Base-by-base conservation (phyloP, 1,140 invertebrate genomes). In the Phenacoccus solenopsis region DNA sequence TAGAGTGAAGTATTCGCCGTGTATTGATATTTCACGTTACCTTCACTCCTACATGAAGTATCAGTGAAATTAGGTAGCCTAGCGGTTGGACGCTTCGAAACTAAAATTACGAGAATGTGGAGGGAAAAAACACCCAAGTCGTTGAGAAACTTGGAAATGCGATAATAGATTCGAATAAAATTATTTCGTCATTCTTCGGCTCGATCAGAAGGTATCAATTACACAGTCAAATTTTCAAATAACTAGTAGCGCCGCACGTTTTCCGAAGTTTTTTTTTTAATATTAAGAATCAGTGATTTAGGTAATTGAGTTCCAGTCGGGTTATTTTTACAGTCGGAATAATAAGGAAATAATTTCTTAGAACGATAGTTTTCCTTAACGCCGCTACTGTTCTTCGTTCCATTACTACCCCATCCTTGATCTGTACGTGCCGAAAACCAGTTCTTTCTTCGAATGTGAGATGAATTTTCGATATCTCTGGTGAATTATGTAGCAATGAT, bases 311-410 rank as follows among this genome's bases (percentile, higher is more conserved):
- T 64, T 64, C 59, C 59, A 64, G 59, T 64, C 59, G 59, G 59
- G 20, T 64, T 64, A 64, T 64, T 64, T 64, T 22, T 24, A 24
- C 25, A 24, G 22, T 64, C 22, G 59, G 22, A 5, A 20, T 64
- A 64, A 64, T 64, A 64, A 64, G 59, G 59, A 64, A 64, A 64
- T 64, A 24, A 64, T 64, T 64, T 64, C 59, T 24, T 9, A 25
- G 59, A 64, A 64, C 59, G 59, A 25, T 25, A 64, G 59, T 64
- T 64, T 64, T 64, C 25, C 59, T 27, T 10, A 64, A 25, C 59
- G 59, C 59, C 59, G 59, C 59, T 64, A 64, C 10, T 64, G 59
- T 64, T 64, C 25, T 20, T 1, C 9, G 22, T 10, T 64, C 25
- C 59, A 49, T 64, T 64, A 16, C 59, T 24, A 64, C 59, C 59